Conservation (phyloP, 2,797 vertebrate genomes). For the Brachymystax lenok region DNA sequence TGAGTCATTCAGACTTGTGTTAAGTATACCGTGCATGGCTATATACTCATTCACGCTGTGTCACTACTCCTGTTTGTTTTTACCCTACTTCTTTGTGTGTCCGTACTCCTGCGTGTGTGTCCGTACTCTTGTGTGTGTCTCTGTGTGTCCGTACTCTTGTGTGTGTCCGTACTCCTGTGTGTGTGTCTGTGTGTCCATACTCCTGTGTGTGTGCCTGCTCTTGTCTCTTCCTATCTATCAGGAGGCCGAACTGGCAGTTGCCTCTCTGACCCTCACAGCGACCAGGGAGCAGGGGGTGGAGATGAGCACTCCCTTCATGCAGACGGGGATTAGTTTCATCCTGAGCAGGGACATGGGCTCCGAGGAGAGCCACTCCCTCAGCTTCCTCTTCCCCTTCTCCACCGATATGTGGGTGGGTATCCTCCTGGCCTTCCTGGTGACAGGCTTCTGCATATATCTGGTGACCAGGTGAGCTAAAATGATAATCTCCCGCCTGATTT, state of each 20-base stretch:
- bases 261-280: constrained; percentile 81
- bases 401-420: constrained; percentile 84
- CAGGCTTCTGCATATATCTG: constrained; percentile 82
- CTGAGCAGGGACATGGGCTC: constrained; percentile 67
- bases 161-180: background rate
- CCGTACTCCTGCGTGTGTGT: background rate
- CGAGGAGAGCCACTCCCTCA: constrained; percentile 69
- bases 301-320: constrained; percentile 87
- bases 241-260: constrained; percentile 82
- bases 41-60: too few species aligned
- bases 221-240: background rate
- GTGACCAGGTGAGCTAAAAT: constrained; percentile 76
- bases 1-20: background rate
- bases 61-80: too few species aligned
- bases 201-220: background rate
- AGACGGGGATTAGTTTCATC: constrained; percentile 85
- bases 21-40: too few species aligned
- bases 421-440: constrained; percentile 82
- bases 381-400: constrained; percentile 85
- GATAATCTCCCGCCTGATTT: too few species aligned
- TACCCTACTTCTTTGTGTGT: too few species aligned
- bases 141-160: background rate
- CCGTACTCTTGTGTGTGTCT: too few species aligned
- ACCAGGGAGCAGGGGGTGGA: constrained; percentile 77
- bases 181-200: background rate